These are phyloP conservation scores for Hydroisotoma schaefferi DNA, from an alignment of 2,888 invertebrate species.

Conservation along the genomic window DNA sequence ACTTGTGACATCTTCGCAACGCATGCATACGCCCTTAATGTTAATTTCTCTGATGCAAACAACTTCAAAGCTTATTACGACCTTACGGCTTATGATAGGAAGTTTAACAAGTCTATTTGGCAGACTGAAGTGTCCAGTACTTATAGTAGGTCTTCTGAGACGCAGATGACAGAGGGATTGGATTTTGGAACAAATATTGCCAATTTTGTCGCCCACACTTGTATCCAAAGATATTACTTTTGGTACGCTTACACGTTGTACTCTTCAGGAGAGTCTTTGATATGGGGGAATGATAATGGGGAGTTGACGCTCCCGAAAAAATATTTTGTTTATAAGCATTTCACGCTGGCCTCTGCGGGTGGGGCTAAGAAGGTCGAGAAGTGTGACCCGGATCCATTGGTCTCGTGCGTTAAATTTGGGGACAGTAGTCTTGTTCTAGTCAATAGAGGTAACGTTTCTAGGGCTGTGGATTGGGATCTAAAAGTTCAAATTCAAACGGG, in stretches of 20 bases:
- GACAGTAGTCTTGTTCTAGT: constrained; percentile 14
- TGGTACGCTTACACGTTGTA: constrained; percentile 23
- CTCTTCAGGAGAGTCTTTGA: constrained; percentile 30
- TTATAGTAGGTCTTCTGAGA: neutral
- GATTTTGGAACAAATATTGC: constrained; percentile 22
- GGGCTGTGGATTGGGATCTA: neutral
- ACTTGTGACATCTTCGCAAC: constrained; percentile 15
- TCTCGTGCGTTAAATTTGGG: constrained; percentile 6
- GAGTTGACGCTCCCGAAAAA: constrained; percentile 25
- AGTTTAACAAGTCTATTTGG: constrained; percentile 20
- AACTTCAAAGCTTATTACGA: constrained; percentile 25
- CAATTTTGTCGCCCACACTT: constrained; percentile 28
- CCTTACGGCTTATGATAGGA: constrained; percentile 1
- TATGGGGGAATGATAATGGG: constrained; percentile 28
- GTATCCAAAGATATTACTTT: constrained; percentile 31
- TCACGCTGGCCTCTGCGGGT: constrained; percentile 10
- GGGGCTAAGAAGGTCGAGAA: constrained; percentile 2
- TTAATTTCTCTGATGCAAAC: neutral
- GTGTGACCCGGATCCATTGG: constrained; percentile 1
- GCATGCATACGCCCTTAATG: constrained; percentile 21
- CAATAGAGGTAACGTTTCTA: neutral
- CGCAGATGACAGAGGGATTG: constrained; percentile 30
- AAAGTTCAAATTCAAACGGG: neutral
- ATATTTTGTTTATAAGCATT: constrained; percentile 28
- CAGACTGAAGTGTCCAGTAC: constrained; percentile 31